These are phyloP conservation scores for Thereuonema tuberculata DNA, from an alignment of 1,140 invertebrate species.

Conservation along the genomic window DNA sequence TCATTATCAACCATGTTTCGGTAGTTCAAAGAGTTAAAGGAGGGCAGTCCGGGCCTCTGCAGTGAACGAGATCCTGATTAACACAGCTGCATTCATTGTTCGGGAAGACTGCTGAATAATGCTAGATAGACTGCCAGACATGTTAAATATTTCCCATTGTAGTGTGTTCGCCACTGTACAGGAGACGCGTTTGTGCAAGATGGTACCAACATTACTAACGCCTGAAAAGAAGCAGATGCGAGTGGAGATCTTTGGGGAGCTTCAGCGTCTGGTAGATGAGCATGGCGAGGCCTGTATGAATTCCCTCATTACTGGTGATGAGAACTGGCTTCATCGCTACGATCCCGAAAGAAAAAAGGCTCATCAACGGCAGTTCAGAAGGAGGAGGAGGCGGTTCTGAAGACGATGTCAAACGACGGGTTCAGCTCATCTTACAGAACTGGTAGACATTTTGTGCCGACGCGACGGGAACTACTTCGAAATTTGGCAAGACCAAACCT, in stretches of 20 bases:
- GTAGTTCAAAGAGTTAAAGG: background rate
- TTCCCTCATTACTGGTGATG: no score
- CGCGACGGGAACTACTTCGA: no score
- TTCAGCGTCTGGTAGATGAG: background rate
- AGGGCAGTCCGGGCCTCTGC: background rate
- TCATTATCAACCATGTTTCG: background rate
- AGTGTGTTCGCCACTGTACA: background rate
- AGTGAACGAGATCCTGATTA: background rate
- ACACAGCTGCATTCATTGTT: background rate
- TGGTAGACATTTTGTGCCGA: no score
- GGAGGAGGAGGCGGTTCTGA: no score
- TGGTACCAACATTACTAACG: background rate
- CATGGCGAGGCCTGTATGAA: background rate
- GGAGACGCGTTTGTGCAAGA: background rate
- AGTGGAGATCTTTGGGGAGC: background rate
- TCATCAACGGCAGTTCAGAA: no score
- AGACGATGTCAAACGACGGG: no score
- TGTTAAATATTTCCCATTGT: background rate
- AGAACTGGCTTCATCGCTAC: no score
- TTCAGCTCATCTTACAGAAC: no score
- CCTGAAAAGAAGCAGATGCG: background rate
- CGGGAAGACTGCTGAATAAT: background rate
- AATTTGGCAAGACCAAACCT: no score
- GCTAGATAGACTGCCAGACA: background rate
- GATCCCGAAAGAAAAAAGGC: no score